Evolutionary conservation across 2,888 invertebrate genomes (phyloP), one percentile per base, ranked within the genome.

Genomic region (Morpho achilles): DNA sequence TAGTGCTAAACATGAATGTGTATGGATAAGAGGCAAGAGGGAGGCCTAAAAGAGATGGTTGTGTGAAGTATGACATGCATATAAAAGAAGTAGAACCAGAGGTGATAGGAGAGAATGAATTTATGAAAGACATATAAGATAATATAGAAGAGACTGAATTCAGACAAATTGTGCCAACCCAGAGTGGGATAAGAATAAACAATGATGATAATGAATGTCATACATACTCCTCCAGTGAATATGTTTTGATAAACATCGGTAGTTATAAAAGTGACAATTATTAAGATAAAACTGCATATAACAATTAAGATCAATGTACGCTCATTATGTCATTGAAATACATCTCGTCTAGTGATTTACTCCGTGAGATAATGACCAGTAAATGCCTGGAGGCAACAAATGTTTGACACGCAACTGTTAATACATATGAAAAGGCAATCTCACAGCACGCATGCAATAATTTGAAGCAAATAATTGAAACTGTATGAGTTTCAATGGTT

Each of bases 261-360:
- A 51, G 43, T 52, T 39, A 7, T 51, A 44, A 54, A 61, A 58
- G 39, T 39, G 46, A 50, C 55, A 49, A 51, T 48, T 45, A 56
- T 48, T 22, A 16, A 41, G 51, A 64, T 58, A 46, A 55, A 57
- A 57, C 51, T 45, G 46, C 58, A 41, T 9, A 50, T 46, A 47
- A 56, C 48, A 49, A 60, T 57, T 60, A 56, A 61, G 67, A 66
- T 67, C 66, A 65, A 63, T 64, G 73, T 58, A 68, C 68, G 67
- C 53, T 63, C 63, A 57, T 68, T 65, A 67, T 68, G 60, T 67
- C 64, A 67, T 62, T 50, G 50, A 50, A 50, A 50, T 40, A 50
- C 50, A 50, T 50, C 50, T 50, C 40, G 39, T n/a, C 40, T 39
- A n/a, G 50, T 50, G 50, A 50, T 50, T 50, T 47, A 50, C 39